Conservation (phyloP, 2,888 invertebrate genomes). For the Unio pictorum region DNA sequence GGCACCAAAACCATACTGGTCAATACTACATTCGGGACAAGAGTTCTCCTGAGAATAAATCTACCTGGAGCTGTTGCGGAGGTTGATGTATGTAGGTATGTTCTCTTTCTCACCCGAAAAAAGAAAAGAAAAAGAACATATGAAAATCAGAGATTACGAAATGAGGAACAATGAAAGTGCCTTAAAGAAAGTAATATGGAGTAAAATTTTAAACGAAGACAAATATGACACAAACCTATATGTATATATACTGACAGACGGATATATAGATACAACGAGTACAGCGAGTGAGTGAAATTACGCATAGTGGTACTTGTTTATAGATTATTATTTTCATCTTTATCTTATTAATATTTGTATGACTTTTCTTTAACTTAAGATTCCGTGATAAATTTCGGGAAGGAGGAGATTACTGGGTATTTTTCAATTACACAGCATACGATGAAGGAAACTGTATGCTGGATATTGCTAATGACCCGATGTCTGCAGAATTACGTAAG, state of each 20-base stretch:
- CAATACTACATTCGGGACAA: conserved; percentile 50
- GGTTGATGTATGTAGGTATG: conserved; percentile 39
- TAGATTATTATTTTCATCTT: too few species aligned
- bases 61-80: conserved; percentile 14
- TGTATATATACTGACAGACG: too few species aligned
- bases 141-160: too few species aligned
- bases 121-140: too few species aligned
- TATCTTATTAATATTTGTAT: background rate
- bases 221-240: too few species aligned
- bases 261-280: too few species aligned
- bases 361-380: conserved; percentile 24
- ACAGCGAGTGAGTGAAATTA: too few species aligned
- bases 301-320: too few species aligned
- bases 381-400: conserved; percentile 49
- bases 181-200: too few species aligned
- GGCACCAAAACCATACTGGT: conserved; percentile 43
- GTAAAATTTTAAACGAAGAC: too few species aligned
- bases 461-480: conserved; percentile 51
- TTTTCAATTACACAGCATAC: conserved; percentile 25
- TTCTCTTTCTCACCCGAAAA: background rate
- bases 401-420: conserved; percentile 60
- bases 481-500: conserved; percentile 51
- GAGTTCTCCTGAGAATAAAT: conserved; percentile 29
- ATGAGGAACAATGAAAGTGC: too few species aligned
- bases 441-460: conserved; percentile 35